These are phyloP conservation scores for Sussaba pulchella DNA, from an alignment of 2,888 invertebrate species.

Conservation along the genomic window DNA sequence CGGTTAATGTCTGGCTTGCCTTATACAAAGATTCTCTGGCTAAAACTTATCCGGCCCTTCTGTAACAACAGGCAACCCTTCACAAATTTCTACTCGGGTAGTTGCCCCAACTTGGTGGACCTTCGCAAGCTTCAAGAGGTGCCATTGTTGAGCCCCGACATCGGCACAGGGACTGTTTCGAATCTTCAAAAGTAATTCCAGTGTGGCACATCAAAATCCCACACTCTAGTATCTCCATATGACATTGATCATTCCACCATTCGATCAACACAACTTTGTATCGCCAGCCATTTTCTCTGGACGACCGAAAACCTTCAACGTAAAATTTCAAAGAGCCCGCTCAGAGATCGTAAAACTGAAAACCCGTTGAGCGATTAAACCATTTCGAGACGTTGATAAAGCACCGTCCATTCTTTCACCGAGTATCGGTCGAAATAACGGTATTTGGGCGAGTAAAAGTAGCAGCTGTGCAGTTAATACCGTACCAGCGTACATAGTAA, in stretches of 20 bases:
- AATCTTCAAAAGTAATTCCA: background rate
- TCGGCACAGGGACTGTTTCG: background rate
- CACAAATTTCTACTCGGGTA: too few relatives aligned
- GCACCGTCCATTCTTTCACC: background rate
- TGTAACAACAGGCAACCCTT: too few relatives aligned
- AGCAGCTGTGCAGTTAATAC: conserved; percentile 5
- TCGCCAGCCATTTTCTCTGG: too few relatives aligned
- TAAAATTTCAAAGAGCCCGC: too few relatives aligned
- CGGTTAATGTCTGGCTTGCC: too few relatives aligned
- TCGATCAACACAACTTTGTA: too few relatives aligned
- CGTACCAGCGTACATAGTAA: background rate
- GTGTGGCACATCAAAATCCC: background rate
- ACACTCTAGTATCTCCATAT: too few relatives aligned
- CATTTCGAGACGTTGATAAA: background rate
- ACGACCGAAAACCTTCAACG: too few relatives aligned
- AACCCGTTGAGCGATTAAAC: background rate
- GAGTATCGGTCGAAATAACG: background rate
- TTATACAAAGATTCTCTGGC: too few relatives aligned
- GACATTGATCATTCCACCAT: too few relatives aligned
- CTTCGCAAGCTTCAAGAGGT: conserved; percentile 24
- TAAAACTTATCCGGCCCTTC: too few relatives aligned
- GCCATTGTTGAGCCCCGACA: conserved; percentile 15
- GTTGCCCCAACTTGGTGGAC: background rate
- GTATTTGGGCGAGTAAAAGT: background rate
- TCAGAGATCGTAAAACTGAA: too few relatives aligned